Base-by-base conservation (phyloP, 1,140 invertebrate species). In the Lethocerus indicus region DNA sequence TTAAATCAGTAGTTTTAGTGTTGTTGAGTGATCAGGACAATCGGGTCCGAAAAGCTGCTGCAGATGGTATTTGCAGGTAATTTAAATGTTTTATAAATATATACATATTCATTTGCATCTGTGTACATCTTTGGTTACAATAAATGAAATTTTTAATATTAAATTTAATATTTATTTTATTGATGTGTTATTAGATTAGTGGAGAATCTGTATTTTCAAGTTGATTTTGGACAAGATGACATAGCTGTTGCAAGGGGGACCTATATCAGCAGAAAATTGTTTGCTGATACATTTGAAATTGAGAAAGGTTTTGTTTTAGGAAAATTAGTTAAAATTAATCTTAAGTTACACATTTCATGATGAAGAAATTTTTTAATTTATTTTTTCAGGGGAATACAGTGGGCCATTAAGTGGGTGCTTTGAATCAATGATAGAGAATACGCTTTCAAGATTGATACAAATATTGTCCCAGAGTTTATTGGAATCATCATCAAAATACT, bases 11-110 rank as follows among this genome's bases (percentile, higher is more conserved):
- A 40, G 62, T 85, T n/a, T 61, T 79, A 16, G 59, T 63, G 28
- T 62, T 87, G 25, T 59, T 88, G 2, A 72, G 70, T 13, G 84
- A 89, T 67, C 76, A 79, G 56, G 86, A 91, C 63, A 72, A 73
- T 45, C 71, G 85, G 63, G 84, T 91, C 6, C 66, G 87, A 47
- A 72, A 74, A 56, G 77, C 83, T 14, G 75, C 83, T 3, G 71
- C 78, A 7, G 63, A 68, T 36, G 70, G 80, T 16, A 71, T 89
- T 55, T 64, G 77, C 16, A 79, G 69, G 83, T 89, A 70, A 69
- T 27, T 44, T 27, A 23, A 16, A 24, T 39, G 20, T 20, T 16
- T 36, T 37, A n/a, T 36, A 16, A 32, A 12, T 32, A 12, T 32
- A 32, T 32, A 32, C 16, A 12, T 46, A 3, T 32, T 18, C 5